phyloP scores from a whole-genome alignment of 2,797 vertebrate species.

The Cossypha heuglini region DNA sequence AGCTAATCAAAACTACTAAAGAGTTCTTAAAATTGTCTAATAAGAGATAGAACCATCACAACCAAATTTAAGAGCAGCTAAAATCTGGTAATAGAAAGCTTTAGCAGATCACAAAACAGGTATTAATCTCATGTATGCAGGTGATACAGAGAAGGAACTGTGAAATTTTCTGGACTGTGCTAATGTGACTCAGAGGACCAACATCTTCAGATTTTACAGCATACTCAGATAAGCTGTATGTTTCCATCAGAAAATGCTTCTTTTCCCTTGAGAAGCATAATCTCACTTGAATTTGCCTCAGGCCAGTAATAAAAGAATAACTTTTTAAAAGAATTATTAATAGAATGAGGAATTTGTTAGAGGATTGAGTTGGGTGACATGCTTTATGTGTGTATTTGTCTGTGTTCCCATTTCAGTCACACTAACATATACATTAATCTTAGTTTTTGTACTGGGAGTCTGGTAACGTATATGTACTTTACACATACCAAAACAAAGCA shows the following conservation, averaged over 20 bases:
- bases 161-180: background rate
- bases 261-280: conserved; percentile 5
- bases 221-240: background rate
- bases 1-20: conserved; percentile 2
- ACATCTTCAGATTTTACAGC: background rate
- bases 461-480: background rate
- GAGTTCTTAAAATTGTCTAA: background rate
- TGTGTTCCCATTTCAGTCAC: background rate
- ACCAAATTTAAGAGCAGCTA: background rate
- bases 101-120: background rate
- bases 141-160: background rate
- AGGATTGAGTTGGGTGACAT: background rate
- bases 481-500: background rate
- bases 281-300: background rate
- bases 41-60: background rate
- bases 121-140: background rate
- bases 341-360: background rate
- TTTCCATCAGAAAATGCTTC: background rate
- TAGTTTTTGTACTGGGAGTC: background rate
- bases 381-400: background rate
- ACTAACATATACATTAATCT: background rate
- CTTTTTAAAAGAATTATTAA: background rate
- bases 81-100: background rate
- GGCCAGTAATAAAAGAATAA: background rate
- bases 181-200: background rate